Percentiles rank a stretch among this genome's conserved stretches.
phyloP scores from a whole-genome alignment of 2,113 vertebrate genomes.

The Mugil cephalus region DNA sequence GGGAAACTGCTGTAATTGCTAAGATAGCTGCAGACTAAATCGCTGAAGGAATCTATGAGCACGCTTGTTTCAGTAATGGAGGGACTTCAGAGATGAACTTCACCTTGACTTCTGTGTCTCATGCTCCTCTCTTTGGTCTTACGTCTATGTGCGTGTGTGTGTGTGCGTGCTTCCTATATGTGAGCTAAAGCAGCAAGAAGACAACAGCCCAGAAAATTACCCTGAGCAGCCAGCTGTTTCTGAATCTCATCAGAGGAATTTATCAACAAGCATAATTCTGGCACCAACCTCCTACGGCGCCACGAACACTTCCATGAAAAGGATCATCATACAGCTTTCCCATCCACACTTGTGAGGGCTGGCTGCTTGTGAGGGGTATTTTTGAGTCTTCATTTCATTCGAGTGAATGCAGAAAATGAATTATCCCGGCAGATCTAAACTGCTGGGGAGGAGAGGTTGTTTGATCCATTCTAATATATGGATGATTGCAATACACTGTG shows the following conservation, averaged over 20 bases:
- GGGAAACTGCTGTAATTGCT: slow-evolving; percentile 79
- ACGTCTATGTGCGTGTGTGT: slow-evolving; percentile 13
- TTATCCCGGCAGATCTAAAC: slow-evolving; percentile 43
- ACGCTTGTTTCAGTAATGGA: slow-evolving; percentile 42
- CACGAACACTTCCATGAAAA: slow-evolving; percentile 57
- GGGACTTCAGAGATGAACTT: slow-evolving; percentile 58
- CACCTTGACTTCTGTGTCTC: slow-evolving; percentile 67
- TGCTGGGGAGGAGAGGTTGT: slow-evolving; percentile 48
- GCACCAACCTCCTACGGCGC: slow-evolving; percentile 38
- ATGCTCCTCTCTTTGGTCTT: background rate
- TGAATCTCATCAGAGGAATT: slow-evolving; percentile 57
- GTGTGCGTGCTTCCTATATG: slow-evolving; percentile 1
- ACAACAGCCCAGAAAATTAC: slow-evolving; percentile 53
- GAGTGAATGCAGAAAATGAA: slow-evolving; percentile 58
- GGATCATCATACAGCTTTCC: slow-evolving; percentile 50
- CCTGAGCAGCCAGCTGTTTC: slow-evolving; percentile 64
- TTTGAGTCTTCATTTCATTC: slow-evolving; percentile 50
- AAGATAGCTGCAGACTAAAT: slow-evolving; percentile 76
- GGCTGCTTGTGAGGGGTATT: slow-evolving; percentile 42
- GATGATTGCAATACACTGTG: slow-evolving; percentile 63
- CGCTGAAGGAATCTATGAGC: slow-evolving; percentile 65
- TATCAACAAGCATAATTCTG: slow-evolving; percentile 55
- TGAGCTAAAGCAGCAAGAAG: slow-evolving; percentile 16
- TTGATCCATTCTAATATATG: slow-evolving; percentile 70
- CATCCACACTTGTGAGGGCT: slow-evolving; percentile 11